Conservation (phyloP, 2,113 vertebrate species). For the Pangasianodon hypophthalmus region DNA sequence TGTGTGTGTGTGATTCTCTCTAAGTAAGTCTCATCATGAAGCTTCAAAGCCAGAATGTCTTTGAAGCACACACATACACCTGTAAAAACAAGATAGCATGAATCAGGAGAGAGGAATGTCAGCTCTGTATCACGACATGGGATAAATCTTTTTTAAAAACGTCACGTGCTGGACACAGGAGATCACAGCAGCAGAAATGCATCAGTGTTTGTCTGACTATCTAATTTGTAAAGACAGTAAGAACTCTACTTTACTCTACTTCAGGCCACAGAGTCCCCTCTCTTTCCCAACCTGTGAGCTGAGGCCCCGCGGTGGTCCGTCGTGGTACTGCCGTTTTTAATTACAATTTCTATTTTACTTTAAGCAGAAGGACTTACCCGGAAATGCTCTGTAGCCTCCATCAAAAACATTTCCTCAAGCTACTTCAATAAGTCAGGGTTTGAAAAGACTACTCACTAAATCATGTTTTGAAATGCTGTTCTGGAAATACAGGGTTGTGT, state of each 20-base stretch:
- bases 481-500: no score
- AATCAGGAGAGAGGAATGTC: conserved; percentile 9
- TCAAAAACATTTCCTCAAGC: neutral
- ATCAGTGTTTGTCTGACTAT: neutral
- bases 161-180: neutral
- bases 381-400: neutral
- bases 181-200: neutral
- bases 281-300: neutral
- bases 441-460: no score
- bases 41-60: conserved; percentile 12
- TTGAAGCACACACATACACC: conserved; percentile 24
- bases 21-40: neutral
- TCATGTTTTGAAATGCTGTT: no score
- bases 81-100: conserved; percentile 10
- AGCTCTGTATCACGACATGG: neutral
- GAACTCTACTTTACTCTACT: neutral
- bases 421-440: neutral
- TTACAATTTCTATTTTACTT: neutral
- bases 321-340: neutral
- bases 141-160: neutral
- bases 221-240: neutral
- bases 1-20: neutral
- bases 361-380: neutral
- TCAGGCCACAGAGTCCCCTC: neutral
- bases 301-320: neutral